Percentiles rank a stretch among this genome's conserved stretches.
These are phyloP conservation scores for Thunnus thynnus DNA, from an alignment of 2,113 vertebrate genomes.

Conservation along the genomic window DNA sequence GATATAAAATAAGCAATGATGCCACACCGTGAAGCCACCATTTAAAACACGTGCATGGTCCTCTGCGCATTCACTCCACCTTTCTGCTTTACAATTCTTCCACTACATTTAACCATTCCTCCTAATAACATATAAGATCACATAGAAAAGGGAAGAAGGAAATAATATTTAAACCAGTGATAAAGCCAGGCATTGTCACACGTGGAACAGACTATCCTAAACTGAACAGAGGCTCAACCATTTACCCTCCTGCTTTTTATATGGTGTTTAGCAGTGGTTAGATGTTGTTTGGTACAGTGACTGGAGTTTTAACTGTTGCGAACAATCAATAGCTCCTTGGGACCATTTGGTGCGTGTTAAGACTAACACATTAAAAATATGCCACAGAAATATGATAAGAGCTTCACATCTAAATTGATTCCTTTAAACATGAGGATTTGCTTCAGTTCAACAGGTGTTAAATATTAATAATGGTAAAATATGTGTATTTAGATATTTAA, in stretches of 20 bases:
- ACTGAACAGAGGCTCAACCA: constrained; percentile 18
- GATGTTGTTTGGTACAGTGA: constrained; percentile 54
- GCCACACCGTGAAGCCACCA: neutral
- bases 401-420: neutral
- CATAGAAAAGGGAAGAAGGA: neutral
- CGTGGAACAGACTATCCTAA: neutral
- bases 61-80: neutral
- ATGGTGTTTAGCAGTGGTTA: constrained; percentile 54
- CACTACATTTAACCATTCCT: constrained; percentile 13
- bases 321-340: constrained; percentile 20
- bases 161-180: constrained; percentile 3
- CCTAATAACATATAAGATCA: constrained; percentile 1
- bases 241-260: constrained; percentile 31
- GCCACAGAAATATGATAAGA: constrained; percentile 7
- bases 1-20: neutral
- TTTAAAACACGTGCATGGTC: constrained; percentile 19
- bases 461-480: constrained; percentile 5
- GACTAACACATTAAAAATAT: neutral
- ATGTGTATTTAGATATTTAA: constrained; percentile 28
- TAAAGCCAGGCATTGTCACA: constrained; percentile 1
- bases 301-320: constrained; percentile 43
- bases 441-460: constrained; percentile 26
- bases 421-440: neutral
- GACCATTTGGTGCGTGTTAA: constrained; percentile 15
- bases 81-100: constrained; percentile 14